Conservation (phyloP, 2,113 vertebrate genomes). For the Indicator indicator region DNA sequence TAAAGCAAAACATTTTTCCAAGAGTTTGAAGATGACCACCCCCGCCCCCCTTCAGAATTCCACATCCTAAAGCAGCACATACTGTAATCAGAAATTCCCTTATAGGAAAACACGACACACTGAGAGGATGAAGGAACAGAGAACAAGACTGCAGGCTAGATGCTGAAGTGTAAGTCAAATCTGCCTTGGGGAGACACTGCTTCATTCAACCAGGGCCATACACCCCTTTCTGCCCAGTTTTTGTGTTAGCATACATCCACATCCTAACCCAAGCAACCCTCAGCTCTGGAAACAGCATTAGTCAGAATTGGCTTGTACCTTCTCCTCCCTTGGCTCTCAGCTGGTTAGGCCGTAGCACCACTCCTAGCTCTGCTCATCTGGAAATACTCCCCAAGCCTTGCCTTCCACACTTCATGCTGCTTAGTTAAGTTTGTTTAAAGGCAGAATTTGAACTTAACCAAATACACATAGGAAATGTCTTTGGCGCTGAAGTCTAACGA, state of each 20-base stretch:
- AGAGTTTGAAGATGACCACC: neutral
- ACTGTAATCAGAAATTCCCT: neutral
- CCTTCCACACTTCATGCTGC: neutral
- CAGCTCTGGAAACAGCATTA: neutral
- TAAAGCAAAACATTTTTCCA: neutral
- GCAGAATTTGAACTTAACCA: neutral
- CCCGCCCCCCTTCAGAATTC: neutral
- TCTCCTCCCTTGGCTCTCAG: neutral
- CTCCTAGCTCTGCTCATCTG: neutral
- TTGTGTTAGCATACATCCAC: neutral
- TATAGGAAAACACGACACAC: neutral
- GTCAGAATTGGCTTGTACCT: rapidly evolving
- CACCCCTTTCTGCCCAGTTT: neutral
- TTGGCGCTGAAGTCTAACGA: neutral
- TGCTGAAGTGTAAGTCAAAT: neutral
- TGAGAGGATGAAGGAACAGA: neutral
- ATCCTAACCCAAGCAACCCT: neutral
- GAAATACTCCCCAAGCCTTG: neutral
- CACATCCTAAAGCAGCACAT: neutral
- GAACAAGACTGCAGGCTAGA: neutral
- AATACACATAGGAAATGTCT: neutral
- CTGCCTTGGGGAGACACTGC: neutral
- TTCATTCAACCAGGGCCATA: neutral
- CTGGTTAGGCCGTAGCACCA: neutral
- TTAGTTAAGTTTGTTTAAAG: neutral